Percentiles rank a stretch among this genome's conserved stretches.
Conservation (phyloP, 92 coral and sea anemone species). For the Zoanthus sociatus region DNA sequence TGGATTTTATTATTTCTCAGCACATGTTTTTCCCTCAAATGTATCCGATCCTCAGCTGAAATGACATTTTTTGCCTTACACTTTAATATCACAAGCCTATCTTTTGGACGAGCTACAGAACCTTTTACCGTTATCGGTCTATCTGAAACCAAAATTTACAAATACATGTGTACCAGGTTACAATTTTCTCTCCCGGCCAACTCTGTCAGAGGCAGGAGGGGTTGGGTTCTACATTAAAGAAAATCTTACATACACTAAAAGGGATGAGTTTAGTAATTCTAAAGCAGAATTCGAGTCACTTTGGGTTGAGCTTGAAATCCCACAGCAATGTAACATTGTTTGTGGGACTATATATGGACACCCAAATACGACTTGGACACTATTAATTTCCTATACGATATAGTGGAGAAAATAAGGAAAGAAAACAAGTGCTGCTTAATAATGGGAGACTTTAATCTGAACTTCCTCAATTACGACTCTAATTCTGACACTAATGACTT, state of each 20-base stretch:
- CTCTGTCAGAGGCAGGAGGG: neutral
- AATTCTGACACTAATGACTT: conserved; percentile 31
- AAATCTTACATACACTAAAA: neutral
- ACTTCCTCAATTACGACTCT: conserved; percentile 30
- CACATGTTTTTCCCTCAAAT: conserved; percentile 50
- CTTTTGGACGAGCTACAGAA: conserved; percentile 9
- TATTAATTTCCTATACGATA: conserved; percentile 18
- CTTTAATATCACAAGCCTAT: conserved; percentile 35
- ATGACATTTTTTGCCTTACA: conserved; percentile 52
- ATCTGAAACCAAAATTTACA: conserved; percentile 32
- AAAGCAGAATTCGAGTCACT: no score
- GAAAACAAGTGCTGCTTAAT: conserved; percentile 39
- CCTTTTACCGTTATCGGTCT: conserved; percentile 35
- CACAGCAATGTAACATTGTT: conserved; percentile 24
- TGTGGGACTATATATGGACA: no score
- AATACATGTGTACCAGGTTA: conserved; percentile 38
- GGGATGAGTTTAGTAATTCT: neutral
- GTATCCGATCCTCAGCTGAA: conserved; percentile 45
- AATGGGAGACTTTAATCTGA: conserved; percentile 48
- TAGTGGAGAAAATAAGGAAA: conserved; percentile 15
- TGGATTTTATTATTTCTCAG: conserved; percentile 48
- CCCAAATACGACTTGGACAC: neutral
- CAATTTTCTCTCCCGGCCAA: conserved; percentile 41
- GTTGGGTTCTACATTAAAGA: neutral
- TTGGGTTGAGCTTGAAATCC: no score